Percentiles rank a stretch among this genome's conserved stretches.
phyloP scores from a whole-genome alignment of 1,140 invertebrate species.

The Drosophila athabasca region DNA sequence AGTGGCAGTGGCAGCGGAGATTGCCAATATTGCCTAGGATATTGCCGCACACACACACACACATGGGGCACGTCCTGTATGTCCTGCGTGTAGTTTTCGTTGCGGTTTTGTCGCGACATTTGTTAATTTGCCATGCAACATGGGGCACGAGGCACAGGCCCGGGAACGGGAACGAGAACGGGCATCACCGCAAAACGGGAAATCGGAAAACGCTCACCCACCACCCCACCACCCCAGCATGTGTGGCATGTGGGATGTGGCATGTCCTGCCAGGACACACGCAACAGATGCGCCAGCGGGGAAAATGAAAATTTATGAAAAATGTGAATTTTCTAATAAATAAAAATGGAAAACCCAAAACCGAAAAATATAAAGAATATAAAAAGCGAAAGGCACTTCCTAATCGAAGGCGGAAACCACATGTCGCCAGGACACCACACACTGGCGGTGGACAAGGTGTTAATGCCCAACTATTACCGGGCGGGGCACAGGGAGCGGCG shows the following conservation, averaged over 20 bases:
- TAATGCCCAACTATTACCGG: constrained; percentile 67
- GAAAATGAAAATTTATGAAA: constrained; percentile 8
- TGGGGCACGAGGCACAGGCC: constrained; percentile 3
- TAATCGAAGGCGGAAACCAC: constrained; percentile 38
- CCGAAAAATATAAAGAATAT: neutral
- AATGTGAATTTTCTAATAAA: constrained; percentile 32
- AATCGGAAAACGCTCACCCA: no score
- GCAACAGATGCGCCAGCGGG: constrained; percentile 44
- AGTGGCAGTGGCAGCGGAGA: constrained; percentile 39
- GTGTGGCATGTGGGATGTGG: no score
- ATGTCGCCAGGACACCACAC: constrained; percentile 64
- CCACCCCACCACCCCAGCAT: no score
- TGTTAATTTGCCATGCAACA: constrained; percentile 75
- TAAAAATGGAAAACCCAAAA: constrained; percentile 16
- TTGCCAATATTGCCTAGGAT: constrained; percentile 61
- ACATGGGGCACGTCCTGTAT: constrained; percentile 32
- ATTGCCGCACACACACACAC: constrained; percentile 35
- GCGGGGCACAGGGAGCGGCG: no score
- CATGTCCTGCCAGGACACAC: no score
- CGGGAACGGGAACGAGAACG: no score
- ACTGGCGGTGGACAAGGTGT: constrained; percentile 57
- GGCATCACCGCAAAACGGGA: no score
- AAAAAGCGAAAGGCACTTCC: no score
- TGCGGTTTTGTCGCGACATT: constrained; percentile 72
- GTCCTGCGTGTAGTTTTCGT: constrained; percentile 51